phyloP scores from a whole-genome alignment of 2,888 invertebrate genomes.

The Drosophila eohydei region DNA sequence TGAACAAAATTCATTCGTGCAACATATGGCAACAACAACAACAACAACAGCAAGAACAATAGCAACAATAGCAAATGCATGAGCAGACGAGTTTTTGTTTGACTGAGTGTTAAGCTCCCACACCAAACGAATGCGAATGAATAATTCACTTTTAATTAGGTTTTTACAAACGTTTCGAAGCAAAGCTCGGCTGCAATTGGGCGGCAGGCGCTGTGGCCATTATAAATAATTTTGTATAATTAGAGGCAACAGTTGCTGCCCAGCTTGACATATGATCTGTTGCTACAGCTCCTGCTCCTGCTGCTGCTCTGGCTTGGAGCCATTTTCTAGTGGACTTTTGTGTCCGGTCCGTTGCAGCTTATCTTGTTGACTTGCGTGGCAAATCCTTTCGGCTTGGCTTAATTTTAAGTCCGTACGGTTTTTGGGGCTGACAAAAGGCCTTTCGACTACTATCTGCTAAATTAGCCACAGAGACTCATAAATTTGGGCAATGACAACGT shows the following conservation, averaged over 20 bases:
- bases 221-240: slow-evolving; percentile 79
- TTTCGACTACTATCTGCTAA: slow-evolving; percentile 70
- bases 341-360: slow-evolving; percentile 21
- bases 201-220: slow-evolving; percentile 43
- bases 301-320: slow-evolving; percentile 12
- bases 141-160: slow-evolving; percentile 81
- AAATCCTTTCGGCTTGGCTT: slow-evolving; percentile 69
- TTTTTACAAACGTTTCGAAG: slow-evolving; percentile 58
- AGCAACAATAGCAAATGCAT: slow-evolving; percentile 37
- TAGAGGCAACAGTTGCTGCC: slow-evolving; percentile 76
- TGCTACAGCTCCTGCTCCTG: neutral
- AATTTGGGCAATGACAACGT: slow-evolving; percentile 78
- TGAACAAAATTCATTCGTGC: slow-evolving; percentile 76
- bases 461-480: slow-evolving; percentile 81
- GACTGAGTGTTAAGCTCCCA: slow-evolving; percentile 47
- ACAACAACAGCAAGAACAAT: slow-evolving; percentile 46
- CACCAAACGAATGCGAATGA: slow-evolving; percentile 66
- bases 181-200: slow-evolving; percentile 32
- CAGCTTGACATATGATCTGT: slow-evolving; percentile 65
- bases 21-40: slow-evolving; percentile 69
- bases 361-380: slow-evolving; percentile 53
- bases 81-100: slow-evolving; percentile 67
- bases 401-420: slow-evolving; percentile 34
- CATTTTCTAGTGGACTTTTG: neutral
- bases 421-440: slow-evolving; percentile 56